A percentile compares a stretch with the other conserved stretches of the same genome.
Conservation (phyloP, 1,140 invertebrate species). For the Cherax quadricarinatus region DNA sequence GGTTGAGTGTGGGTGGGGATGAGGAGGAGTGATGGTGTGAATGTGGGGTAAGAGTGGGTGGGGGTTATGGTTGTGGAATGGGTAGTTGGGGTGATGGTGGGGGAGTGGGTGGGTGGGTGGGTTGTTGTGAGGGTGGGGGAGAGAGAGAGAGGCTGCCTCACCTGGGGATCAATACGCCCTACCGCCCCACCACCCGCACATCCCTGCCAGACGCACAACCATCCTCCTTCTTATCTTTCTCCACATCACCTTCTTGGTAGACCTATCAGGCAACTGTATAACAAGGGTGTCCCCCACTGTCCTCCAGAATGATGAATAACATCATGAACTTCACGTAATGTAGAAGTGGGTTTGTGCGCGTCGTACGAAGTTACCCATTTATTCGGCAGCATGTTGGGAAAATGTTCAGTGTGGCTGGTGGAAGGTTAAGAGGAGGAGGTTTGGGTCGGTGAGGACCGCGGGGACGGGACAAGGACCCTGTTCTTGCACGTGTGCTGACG, state of each 20-base stretch:
- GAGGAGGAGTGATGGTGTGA: too few relatives aligned
- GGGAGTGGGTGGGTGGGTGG: slow-evolving; percentile 12
- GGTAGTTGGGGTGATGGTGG: neutral
- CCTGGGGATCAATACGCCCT: slow-evolving; percentile 67
- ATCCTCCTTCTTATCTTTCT: neutral
- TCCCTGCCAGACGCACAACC: slow-evolving; percentile 51
- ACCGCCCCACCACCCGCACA: slow-evolving; percentile 20
- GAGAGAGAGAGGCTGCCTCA: slow-evolving; percentile 24
- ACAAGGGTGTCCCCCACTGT: neutral
- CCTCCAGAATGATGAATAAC: neutral
- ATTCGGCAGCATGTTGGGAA: neutral
- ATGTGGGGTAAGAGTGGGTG: too few relatives aligned
- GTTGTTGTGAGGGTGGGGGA: neutral
- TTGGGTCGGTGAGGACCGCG: slow-evolving; percentile 48
- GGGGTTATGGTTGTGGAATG: neutral
- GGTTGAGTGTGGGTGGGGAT: too few relatives aligned
- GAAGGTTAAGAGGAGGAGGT: slow-evolving; percentile 57
- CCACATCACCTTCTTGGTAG: neutral
- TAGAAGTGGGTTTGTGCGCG: neutral
- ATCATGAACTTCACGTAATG: neutral
- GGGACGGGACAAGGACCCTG: slow-evolving; percentile 66
- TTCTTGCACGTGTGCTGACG: slow-evolving; percentile 40
- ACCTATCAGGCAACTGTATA: neutral
- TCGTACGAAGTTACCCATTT: neutral
- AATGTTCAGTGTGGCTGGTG: slow-evolving; percentile 58